A percentile compares a stretch with the other conserved stretches of the same genome.
These are phyloP conservation scores for Pristionchus exspectatus DNA, from an alignment of 2,888 invertebrate genomes.

Conservation along the genomic window DNA sequence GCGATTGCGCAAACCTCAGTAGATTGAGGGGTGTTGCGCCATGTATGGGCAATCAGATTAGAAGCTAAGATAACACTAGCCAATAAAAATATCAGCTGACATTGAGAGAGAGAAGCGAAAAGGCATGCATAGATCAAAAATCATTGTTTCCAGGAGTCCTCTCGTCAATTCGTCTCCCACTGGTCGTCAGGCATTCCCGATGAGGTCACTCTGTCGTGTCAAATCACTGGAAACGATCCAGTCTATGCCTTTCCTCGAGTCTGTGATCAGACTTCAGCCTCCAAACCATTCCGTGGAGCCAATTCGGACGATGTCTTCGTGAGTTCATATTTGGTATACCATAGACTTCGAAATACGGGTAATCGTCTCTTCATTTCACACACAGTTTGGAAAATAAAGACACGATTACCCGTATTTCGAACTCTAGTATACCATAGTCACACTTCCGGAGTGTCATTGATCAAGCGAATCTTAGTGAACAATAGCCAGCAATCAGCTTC, in stretches of 20 bases:
- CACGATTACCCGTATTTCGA: too few species aligned
- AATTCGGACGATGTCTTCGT: conserved; percentile 31
- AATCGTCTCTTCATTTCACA: too few species aligned
- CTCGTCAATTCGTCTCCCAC: conserved; percentile 70
- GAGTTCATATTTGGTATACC: neutral
- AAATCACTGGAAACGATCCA: conserved; percentile 72
- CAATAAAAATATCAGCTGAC: neutral
- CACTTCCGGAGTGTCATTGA: conserved; percentile 22
- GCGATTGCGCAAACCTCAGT: conserved; percentile 23
- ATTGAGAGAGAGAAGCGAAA: neutral
- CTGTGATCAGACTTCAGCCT: conserved; percentile 68
- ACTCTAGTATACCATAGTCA: neutral
- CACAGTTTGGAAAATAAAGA: too few species aligned
- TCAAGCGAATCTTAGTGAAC: conserved; percentile 25
- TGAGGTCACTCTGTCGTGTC: conserved; percentile 66
- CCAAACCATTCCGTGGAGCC: conserved; percentile 55
- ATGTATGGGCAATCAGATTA: neutral
- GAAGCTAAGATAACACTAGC: neutral
- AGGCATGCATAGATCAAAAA: neutral
- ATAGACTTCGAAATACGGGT: too few species aligned
- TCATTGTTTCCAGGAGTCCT: conserved; percentile 63
- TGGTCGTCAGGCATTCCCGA: conserved; percentile 69
- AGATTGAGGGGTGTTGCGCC: conserved; percentile 32
- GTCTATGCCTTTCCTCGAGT: conserved; percentile 74
- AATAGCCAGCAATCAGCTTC: conserved; percentile 7